Percentiles rank a stretch among this genome's conserved stretches.
phyloP scores from a whole-genome alignment of 2,797 vertebrate species.

The Glossophaga mutica region DNA sequence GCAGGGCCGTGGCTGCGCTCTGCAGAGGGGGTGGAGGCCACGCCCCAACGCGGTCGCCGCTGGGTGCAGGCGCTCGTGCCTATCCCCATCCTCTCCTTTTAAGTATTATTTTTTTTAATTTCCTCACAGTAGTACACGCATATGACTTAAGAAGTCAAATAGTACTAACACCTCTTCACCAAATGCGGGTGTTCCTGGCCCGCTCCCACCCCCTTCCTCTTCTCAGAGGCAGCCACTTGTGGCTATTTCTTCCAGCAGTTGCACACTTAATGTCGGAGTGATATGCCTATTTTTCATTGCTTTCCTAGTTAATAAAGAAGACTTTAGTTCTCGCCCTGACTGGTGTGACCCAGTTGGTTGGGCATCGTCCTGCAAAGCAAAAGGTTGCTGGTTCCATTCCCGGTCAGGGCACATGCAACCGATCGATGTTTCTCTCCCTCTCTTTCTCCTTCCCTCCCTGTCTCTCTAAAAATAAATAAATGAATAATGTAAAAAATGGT shows the following conservation, averaged over 20 bases:
- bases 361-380: no score
- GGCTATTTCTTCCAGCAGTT: neutral
- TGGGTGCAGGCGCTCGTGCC: neutral
- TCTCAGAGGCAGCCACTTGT: neutral
- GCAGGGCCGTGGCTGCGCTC: neutral
- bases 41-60: neutral
- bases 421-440: no score
- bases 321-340: neutral
- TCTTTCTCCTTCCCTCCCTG: no score
- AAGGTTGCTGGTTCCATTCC: no score
- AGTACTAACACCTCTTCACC: neutral
- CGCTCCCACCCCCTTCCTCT: neutral
- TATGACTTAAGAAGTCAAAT: neutral
- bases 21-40: neutral
- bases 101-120: neutral
- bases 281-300: neutral
- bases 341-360: no score
- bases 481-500: neutral
- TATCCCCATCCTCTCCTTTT: neutral
- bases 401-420: no score
- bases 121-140: neutral
- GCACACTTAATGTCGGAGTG: neutral
- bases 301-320: conserved; percentile 6
- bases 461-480: no score
- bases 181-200: neutral